These are phyloP conservation scores for Orientallactaga bullata DNA, from an alignment of 2,113 vertebrate species.

Conservation along the genomic window DNA sequence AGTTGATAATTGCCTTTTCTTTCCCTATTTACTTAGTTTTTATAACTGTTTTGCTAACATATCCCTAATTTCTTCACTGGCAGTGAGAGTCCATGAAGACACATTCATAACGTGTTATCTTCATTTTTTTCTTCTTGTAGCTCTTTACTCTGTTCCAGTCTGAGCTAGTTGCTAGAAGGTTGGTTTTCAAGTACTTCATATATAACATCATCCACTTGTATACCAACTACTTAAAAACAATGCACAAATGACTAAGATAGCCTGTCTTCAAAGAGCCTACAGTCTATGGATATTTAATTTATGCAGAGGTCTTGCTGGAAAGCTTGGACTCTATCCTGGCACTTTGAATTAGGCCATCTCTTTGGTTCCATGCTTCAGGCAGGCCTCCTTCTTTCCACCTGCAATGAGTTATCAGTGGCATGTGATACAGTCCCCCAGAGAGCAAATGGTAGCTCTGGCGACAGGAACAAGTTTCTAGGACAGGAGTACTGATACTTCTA, in stretches of 20 bases:
- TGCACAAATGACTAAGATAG: constrained; percentile 28
- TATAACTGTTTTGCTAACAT: constrained; percentile 46
- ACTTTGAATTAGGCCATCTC: constrained; percentile 45
- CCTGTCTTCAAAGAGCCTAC: constrained; percentile 2
- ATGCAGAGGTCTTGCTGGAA: constrained; percentile 32
- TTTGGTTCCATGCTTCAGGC: constrained; percentile 45
- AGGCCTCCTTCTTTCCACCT: constrained; percentile 34
- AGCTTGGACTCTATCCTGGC: not conserved
- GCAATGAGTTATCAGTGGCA: constrained; percentile 33
- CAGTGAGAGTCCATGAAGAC: constrained; percentile 8
- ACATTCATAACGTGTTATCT: constrained; percentile 52
- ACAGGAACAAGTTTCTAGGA: constrained; percentile 54
- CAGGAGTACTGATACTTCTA: not conserved
- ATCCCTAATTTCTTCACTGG: not conserved
- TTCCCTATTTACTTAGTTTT: constrained; percentile 44
- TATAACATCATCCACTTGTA: not conserved
- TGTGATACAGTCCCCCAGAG: not conserved
- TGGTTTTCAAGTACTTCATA: constrained; percentile 20
- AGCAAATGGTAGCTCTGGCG: constrained; percentile 50
- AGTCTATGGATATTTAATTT: constrained; percentile 47
- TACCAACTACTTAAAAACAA: not conserved
- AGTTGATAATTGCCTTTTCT: constrained; percentile 59
- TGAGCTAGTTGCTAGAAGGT: constrained; percentile 37
- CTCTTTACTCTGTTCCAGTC: constrained; percentile 16
- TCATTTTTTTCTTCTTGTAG: constrained; percentile 11